phyloP scores from a whole-genome alignment of 2,113 vertebrate species.

The Myotis brandtii region DNA sequence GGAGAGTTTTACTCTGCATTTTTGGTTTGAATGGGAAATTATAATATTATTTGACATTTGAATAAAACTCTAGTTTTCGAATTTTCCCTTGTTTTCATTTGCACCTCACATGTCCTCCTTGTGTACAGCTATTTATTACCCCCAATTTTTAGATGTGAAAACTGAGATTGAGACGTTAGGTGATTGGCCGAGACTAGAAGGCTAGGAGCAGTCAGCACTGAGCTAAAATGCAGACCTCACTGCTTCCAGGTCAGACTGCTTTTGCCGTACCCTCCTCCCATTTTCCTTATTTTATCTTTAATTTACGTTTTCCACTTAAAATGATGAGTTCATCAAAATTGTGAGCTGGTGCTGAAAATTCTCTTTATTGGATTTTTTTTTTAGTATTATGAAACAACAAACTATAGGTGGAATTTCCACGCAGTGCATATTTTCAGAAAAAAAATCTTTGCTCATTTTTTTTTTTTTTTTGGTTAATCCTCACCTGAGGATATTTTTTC shows the following conservation, averaged over 20 bases:
- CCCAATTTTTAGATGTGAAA: background rate
- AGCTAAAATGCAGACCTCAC: background rate
- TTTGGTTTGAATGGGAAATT: conserved; percentile 20
- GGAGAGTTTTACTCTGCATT: background rate
- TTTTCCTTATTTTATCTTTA: conserved; percentile 21
- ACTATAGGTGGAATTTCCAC: conserved; percentile 6
- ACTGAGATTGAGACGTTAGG: background rate
- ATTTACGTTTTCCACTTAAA: background rate
- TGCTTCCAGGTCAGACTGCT: background rate
- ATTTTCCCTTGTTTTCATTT: background rate
- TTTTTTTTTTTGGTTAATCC: too few relatives aligned
- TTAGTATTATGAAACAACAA: background rate
- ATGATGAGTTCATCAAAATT: background rate
- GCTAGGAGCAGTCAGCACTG: background rate
- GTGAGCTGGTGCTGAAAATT: conserved; percentile 2
- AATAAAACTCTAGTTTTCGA: background rate
- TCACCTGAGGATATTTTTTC: too few relatives aligned
- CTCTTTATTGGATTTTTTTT: conserved; percentile 18
- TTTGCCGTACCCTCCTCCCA: background rate
- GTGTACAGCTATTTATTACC: background rate
- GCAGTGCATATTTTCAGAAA: background rate
- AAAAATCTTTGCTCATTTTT: background rate
- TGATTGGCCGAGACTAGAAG: background rate
- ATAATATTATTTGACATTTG: conserved; percentile 15
- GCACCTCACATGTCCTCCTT: background rate